These are phyloP conservation scores for Hypolimnas misippus DNA, from an alignment of 2,888 invertebrate genomes.

Conservation along the genomic window DNA sequence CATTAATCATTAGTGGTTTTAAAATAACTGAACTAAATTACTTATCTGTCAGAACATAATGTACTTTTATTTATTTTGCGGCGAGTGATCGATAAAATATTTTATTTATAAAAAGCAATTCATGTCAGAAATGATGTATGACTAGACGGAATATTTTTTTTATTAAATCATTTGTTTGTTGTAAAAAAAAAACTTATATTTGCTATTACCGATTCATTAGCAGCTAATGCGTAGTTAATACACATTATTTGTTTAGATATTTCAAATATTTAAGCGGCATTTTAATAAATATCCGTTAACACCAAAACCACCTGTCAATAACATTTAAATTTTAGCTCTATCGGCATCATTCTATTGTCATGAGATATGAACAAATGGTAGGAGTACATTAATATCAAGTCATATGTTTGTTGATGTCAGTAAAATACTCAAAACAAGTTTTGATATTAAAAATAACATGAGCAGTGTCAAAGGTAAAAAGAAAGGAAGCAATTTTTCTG, in stretches of 20 bases:
- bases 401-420: too few species aligned
- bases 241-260: not conserved
- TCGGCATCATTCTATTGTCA: too few species aligned
- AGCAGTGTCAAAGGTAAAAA: constrained; percentile 7
- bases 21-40: constrained; percentile 6
- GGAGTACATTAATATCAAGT: too few species aligned
- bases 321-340: too few species aligned
- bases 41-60: not conserved
- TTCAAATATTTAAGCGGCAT: not conserved
- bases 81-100: not conserved
- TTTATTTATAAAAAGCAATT: not conserved
- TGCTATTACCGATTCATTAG: constrained; percentile 1
- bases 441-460: not conserved
- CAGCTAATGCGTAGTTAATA: constrained; percentile 1
- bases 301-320: not conserved
- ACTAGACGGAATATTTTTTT: not conserved
- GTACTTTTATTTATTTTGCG: constrained; percentile 4
- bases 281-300: too few species aligned
- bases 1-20: constrained; percentile 5
- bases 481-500: constrained; percentile 13
- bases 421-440: not conserved
- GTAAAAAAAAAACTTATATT: not conserved
- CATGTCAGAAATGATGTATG: not conserved
- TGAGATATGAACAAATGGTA: not conserved
- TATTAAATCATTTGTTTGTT: not conserved